These are phyloP conservation scores for Indicator indicator DNA, from an alignment of 2,113 vertebrate genomes.

Conservation along the genomic window DNA sequence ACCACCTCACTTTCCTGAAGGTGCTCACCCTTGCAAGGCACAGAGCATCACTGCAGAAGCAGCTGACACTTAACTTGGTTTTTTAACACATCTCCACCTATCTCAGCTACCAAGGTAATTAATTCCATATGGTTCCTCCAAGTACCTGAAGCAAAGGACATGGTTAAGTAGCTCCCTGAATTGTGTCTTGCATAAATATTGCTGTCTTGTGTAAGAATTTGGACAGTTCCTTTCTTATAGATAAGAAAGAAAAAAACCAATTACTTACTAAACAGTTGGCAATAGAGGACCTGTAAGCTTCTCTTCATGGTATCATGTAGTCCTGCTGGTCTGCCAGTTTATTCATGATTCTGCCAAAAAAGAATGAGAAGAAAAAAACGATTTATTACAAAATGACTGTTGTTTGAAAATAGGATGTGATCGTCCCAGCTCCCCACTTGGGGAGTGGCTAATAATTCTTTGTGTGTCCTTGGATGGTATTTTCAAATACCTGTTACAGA, in stretches of 20 bases:
- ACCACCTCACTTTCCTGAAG: not conserved
- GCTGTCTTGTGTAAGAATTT: not conserved
- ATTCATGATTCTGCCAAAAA: conserved; percentile 94
- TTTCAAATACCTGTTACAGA: not conserved
- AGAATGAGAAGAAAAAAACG: conserved; percentile 12
- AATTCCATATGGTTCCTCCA: not conserved
- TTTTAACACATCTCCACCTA: not conserved
- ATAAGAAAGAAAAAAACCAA: not conserved
- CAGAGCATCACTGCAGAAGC: not conserved
- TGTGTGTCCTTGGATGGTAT: not conserved
- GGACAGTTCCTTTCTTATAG: not conserved
- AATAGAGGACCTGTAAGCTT: conserved; percentile 96
- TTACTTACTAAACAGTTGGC: conserved; percentile 97
- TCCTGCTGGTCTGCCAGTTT: conserved; percentile 94
- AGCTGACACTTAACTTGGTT: not conserved
- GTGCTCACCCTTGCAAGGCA: not conserved
- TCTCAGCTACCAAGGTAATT: not conserved
- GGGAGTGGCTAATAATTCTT: not conserved
- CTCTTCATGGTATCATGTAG: conserved; percentile 99
- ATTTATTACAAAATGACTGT: not conserved
- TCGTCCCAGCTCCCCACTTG: not conserved
- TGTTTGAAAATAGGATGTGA: not conserved
- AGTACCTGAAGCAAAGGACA: not conserved
- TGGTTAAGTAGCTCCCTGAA: not conserved
- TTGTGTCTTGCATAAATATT: not conserved